Evolutionary conservation across 2,113 vertebrate genomes (phyloP).

Genomic region (Origma solitaria): DNA sequence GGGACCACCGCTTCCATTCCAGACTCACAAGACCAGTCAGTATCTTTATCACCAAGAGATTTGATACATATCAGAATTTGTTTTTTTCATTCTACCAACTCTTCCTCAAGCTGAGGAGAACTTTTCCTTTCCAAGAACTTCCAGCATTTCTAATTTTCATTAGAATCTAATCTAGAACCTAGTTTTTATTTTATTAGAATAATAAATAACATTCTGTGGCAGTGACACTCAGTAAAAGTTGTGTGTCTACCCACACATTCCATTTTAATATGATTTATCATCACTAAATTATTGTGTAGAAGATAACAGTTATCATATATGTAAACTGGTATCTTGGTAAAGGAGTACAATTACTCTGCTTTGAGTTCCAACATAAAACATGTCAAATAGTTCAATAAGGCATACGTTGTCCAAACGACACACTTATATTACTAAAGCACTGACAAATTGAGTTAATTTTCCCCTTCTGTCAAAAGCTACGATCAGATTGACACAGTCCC

Average conservation of each 20-base stretch:
- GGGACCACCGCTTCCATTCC: neutral
- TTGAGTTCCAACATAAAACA: neutral
- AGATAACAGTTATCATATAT: neutral
- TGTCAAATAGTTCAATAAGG: neutral
- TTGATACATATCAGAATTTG: neutral
- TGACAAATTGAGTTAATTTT: slow-evolving; percentile 25
- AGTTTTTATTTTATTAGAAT: neutral
- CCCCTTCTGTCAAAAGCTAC: neutral
- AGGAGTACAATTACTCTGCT: neutral
- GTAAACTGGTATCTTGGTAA: neutral
- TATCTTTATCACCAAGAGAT: neutral
- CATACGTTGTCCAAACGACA: neutral
- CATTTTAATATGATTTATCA: neutral
- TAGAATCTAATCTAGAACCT: neutral
- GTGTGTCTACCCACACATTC: neutral
- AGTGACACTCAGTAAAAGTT: neutral
- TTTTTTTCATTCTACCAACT: neutral
- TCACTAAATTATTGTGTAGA: neutral
- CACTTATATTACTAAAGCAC: neutral
- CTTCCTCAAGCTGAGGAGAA: neutral
- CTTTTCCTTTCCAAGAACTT: neutral
- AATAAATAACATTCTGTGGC: neutral
- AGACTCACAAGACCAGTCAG: neutral
- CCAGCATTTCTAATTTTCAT: neutral
- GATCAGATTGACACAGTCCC: slow-evolving; percentile 8